Percentiles rank a stretch among this genome's conserved stretches.
These are phyloP conservation scores for Malurus splendens DNA, from an alignment of 2,797 vertebrate species.

Conservation along the genomic window DNA sequence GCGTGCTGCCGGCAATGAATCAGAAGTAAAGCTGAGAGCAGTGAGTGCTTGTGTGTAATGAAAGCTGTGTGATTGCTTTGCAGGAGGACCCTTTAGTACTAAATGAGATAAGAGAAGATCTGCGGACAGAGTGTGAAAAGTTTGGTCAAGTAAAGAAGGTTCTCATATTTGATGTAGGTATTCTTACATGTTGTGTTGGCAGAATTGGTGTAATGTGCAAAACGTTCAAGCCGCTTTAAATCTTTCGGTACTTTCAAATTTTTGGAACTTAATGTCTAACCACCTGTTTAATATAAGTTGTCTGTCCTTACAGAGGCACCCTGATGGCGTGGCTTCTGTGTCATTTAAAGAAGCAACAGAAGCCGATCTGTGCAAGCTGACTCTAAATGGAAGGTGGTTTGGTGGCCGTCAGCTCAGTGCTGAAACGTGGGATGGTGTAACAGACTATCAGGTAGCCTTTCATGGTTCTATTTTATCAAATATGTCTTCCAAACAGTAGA, in stretches of 20 bases:
- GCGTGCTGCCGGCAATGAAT: not conserved
- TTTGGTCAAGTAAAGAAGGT: constrained; percentile 96
- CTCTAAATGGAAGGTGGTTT: constrained; percentile 93
- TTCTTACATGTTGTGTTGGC: not conserved
- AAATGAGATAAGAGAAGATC: constrained; percentile 94
- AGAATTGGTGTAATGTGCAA: not conserved
- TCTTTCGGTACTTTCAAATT: not conserved
- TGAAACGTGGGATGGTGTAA: constrained; percentile 86
- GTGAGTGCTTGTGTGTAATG: not conserved
- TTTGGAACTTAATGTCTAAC: not conserved
- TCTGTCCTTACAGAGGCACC: constrained; percentile 81
- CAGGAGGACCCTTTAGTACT: constrained; percentile 93
- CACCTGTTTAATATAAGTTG: not conserved
- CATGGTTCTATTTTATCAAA: not conserved
- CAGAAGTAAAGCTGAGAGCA: not conserved
- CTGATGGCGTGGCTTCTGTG: constrained; percentile 90
- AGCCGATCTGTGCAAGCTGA: constrained; percentile 80
- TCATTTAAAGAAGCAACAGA: constrained; percentile 88
- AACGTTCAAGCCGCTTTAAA: not conserved
- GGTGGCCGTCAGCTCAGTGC: constrained; percentile 88
- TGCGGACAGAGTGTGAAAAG: constrained; percentile 91
- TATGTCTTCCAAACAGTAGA: not conserved
- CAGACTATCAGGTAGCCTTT: constrained; percentile 88
- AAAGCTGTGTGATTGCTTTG: not conserved
- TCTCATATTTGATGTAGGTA: constrained; percentile 94